phyloP scores from a whole-genome alignment of 2,113 vertebrate species.

The Sceloporus tristichus region DNA sequence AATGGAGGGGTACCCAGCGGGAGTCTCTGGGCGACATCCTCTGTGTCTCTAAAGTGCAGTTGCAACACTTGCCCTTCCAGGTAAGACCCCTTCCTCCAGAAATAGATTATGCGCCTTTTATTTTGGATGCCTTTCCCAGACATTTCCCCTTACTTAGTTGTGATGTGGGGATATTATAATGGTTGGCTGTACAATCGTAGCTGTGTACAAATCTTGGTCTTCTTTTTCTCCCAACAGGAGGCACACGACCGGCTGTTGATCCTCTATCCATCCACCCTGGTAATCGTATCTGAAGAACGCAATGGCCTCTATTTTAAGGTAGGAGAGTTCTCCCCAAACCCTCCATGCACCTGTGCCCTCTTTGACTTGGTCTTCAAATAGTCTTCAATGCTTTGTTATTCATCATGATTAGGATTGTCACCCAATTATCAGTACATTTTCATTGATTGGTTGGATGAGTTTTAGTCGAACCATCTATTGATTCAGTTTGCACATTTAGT shows the following conservation, averaged over 20 bases:
- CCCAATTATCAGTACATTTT: background rate
- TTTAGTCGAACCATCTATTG: background rate
- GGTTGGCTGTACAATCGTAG: no score
- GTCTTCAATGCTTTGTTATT: background rate
- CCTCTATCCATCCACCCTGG: slow-evolving; percentile 89
- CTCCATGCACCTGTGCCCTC: background rate
- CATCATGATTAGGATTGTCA: background rate
- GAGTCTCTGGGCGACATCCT: slow-evolving; percentile 84
- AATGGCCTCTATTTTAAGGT: slow-evolving; percentile 91
- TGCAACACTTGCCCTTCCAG: slow-evolving; percentile 94
- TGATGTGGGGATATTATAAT: no score
- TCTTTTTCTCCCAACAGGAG: slow-evolving; percentile 77
- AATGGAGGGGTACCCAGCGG: slow-evolving; percentile 84
- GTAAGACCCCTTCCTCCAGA: slow-evolving; percentile 66
- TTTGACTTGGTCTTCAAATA: background rate
- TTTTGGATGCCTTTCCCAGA: background rate
- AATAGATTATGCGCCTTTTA: background rate
- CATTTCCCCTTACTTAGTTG: no score
- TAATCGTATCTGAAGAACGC: slow-evolving; percentile 90
- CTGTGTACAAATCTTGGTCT: background rate
- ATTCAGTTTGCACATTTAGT: background rate
- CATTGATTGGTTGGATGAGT: background rate
- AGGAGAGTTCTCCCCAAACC: background rate
- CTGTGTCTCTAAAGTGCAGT: slow-evolving; percentile 88
- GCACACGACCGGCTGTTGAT: slow-evolving; percentile 89